phyloP scores from a whole-genome alignment of 2,888 invertebrate species.

The Chorisops tibialis region DNA sequence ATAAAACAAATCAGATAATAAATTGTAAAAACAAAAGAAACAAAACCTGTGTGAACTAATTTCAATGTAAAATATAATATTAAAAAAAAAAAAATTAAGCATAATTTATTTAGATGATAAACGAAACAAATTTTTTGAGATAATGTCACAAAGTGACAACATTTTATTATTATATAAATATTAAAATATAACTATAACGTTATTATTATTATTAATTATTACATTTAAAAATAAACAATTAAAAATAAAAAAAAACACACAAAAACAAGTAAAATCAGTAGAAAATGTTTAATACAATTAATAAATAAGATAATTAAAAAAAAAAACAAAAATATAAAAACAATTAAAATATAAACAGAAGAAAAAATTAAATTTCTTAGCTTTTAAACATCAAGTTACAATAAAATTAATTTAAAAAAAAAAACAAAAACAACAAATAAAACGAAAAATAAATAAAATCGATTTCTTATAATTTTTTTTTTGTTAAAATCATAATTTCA shows the following conservation, averaged over 20 bases:
- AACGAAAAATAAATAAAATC: background rate
- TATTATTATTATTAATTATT: background rate
- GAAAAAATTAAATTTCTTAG: background rate
- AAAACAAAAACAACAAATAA: background rate
- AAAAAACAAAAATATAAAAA: background rate
- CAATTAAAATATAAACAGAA: background rate
- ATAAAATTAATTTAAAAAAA: no score
- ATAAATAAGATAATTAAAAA: background rate
- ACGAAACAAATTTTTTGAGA: slow-evolving; percentile 14
- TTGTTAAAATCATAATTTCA: no score
- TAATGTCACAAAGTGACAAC: slow-evolving; percentile 20
- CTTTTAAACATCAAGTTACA: no score
- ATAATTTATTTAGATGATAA: slow-evolving; percentile 22
- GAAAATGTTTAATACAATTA: background rate
- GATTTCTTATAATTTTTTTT: no score
- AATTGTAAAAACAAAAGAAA: slow-evolving; percentile 8
- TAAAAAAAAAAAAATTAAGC: slow-evolving; percentile 6
- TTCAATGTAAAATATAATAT: background rate
- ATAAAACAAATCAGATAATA: slow-evolving; percentile 13
- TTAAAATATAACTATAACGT: slow-evolving; percentile 4
- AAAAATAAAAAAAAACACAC: background rate
- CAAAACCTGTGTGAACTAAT: slow-evolving; percentile 21
- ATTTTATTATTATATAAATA: slow-evolving; percentile 20
- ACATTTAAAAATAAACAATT: background rate
- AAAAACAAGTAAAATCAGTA: background rate